Conservation (phyloP, 2,113 vertebrate species). For the Toxotes jaculatrix region DNA sequence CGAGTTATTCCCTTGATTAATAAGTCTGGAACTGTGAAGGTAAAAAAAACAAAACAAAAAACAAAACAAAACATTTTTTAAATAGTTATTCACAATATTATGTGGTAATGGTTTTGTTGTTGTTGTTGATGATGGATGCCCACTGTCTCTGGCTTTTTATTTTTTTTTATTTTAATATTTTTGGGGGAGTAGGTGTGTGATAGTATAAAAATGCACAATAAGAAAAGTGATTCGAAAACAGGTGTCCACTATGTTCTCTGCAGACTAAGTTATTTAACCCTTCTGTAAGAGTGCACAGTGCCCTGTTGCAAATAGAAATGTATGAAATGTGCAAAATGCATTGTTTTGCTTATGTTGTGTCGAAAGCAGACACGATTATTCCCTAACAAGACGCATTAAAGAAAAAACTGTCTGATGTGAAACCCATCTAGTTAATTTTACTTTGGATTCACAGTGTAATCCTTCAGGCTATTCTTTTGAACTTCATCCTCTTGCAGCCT, state of each 20-base stretch:
- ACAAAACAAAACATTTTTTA: too few species aligned
- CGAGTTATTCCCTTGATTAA: too few species aligned
- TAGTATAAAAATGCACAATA: too few species aligned
- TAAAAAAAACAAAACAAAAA: not conserved
- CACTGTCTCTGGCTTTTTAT: not conserved
- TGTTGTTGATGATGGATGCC: not conserved
- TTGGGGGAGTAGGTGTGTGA: not conserved
- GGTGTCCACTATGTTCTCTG: too few species aligned
- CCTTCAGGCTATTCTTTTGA: slow-evolving; percentile 60
- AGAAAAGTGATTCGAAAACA: too few species aligned
- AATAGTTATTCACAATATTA: too few species aligned
- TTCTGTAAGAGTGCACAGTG: not conserved
- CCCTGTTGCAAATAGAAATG: not conserved
- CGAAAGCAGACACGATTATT: not conserved
- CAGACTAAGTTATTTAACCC: too few species aligned
- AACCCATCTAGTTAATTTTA: slow-evolving; percentile 48
- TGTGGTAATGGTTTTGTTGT: not conserved
- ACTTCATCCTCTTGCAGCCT: slow-evolving; percentile 52
- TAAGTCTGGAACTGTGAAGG: too few species aligned
- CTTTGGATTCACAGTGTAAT: slow-evolving; percentile 34
- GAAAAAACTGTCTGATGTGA: slow-evolving; percentile 37
- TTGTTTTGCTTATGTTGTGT: not conserved
- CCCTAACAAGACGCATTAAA: slow-evolving; percentile 8
- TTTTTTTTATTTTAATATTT: not conserved
- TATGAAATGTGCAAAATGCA: not conserved